phyloP scores from a whole-genome alignment of 92 coral and sea anemone genomes.

The Actinostola sp. region DNA sequence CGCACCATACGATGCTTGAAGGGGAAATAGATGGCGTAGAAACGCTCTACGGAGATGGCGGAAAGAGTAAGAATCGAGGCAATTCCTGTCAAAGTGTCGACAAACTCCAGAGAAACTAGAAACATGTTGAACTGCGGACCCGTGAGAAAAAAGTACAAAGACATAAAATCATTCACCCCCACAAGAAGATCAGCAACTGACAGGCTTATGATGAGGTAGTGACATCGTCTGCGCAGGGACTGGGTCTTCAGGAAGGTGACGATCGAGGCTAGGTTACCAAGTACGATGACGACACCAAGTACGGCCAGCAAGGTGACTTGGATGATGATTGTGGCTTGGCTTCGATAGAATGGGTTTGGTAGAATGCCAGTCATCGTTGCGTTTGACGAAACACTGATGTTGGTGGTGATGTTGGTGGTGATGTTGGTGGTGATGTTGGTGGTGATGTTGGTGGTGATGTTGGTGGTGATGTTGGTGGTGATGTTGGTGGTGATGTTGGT shows the following conservation, averaged over 20 bases:
- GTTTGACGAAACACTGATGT: too few species aligned
- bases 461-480: not conserved
- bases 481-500: not conserved
- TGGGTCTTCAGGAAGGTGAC: conserved; percentile 53
- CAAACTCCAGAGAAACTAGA: conserved; percentile 24
- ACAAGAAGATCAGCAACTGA: conserved; percentile 63
- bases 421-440: not conserved
- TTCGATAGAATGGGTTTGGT: not conserved
- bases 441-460: not conserved
- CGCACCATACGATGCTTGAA: conserved; percentile 41
- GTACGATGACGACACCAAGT: conserved; percentile 37
- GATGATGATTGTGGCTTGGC: conserved; percentile 16
- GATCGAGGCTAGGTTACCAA: conserved; percentile 44
- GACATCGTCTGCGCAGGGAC: conserved; percentile 53
- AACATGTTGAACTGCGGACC: conserved; percentile 45
- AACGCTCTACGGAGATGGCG: conserved; percentile 53
- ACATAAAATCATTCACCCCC: conserved; percentile 33
- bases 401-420: not conserved
- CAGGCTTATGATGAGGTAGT: conserved; percentile 57
- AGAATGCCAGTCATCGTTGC: not conserved
- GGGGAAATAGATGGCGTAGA: conserved; percentile 55
- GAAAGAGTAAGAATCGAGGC: conserved; percentile 58
- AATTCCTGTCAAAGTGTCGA: conserved; percentile 53
- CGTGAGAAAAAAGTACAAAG: conserved; percentile 12
- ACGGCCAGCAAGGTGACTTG: conserved; percentile 21